Evolutionary conservation across 2,113 vertebrate species (phyloP).

Genomic region (Cranoglanis bouderius): DNA sequence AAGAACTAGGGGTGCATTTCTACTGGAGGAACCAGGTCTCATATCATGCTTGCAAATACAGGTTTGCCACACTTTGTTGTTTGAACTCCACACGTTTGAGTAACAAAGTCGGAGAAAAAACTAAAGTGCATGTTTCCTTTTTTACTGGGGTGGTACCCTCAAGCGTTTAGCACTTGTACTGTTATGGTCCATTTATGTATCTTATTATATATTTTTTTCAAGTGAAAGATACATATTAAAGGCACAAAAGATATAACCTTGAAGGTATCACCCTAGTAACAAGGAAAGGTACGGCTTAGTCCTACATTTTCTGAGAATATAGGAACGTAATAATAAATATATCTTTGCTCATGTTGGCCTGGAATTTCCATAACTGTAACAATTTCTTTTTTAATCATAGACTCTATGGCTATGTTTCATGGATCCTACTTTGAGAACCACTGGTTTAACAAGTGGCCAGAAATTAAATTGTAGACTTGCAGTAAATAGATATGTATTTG

Average conservation of each 20-base stretch:
- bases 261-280: neutral
- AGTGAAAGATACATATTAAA: neutral
- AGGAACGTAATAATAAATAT: neutral
- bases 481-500: neutral
- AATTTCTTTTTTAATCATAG: neutral
- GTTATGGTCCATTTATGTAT: neutral
- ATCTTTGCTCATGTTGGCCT: neutral
- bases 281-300: neutral
- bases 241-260: neutral
- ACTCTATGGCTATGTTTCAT: neutral
- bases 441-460: neutral
- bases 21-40: neutral
- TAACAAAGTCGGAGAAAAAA: neutral
- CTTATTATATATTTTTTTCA: neutral
- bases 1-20: neutral
- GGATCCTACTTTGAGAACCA: neutral
- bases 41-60: neutral
- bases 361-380: neutral
- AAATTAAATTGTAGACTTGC: neutral
- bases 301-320: neutral
- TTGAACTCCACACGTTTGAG: neutral
- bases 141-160: neutral
- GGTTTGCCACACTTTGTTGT: neutral
- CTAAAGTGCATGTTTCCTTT: neutral
- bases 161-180: neutral